Evolutionary conservation across 2,888 invertebrate species (phyloP).

Genomic region (Melangyna quadrimaculata): DNA sequence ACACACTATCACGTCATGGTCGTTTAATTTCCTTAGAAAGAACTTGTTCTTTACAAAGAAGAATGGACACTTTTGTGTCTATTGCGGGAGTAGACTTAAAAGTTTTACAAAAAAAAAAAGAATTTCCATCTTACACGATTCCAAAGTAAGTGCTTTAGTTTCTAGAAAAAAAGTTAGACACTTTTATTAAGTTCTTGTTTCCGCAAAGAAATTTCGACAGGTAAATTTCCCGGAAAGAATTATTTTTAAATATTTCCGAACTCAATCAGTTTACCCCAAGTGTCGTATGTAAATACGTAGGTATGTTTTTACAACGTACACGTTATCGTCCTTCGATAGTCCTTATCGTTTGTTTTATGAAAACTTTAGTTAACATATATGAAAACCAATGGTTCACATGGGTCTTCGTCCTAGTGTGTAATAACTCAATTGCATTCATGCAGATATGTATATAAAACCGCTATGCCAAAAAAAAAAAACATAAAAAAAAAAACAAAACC

Average conservation of each 20-base stretch:
- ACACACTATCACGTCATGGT: too few relatives aligned
- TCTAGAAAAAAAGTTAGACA: background rate
- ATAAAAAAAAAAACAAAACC: background rate
- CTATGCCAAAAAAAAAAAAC: background rate
- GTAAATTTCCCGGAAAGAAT: background rate
- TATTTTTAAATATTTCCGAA: background rate
- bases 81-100: too few relatives aligned
- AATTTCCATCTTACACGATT: background rate
- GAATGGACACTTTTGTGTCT: too few relatives aligned
- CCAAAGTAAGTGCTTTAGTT: background rate
- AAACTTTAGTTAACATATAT: conserved; percentile 32
- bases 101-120: too few relatives aligned
- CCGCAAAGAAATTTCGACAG: background rate
- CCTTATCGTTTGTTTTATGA: conserved; percentile 26
- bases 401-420: conserved; percentile 49
- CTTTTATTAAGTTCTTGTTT: background rate
- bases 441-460: conserved; percentile 17
- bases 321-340: background rate
- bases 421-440: conserved; percentile 68
- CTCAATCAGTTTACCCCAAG: background rate
- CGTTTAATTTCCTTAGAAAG: too few relatives aligned
- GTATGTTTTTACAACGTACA: too few relatives aligned
- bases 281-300: background rate
- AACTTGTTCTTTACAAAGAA: too few relatives aligned
- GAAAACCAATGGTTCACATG: conserved; percentile 34